Evolutionary conservation across 92 coral and sea anemone genomes (phyloP).

Genomic region (Parazoanthus darwini): DNA sequence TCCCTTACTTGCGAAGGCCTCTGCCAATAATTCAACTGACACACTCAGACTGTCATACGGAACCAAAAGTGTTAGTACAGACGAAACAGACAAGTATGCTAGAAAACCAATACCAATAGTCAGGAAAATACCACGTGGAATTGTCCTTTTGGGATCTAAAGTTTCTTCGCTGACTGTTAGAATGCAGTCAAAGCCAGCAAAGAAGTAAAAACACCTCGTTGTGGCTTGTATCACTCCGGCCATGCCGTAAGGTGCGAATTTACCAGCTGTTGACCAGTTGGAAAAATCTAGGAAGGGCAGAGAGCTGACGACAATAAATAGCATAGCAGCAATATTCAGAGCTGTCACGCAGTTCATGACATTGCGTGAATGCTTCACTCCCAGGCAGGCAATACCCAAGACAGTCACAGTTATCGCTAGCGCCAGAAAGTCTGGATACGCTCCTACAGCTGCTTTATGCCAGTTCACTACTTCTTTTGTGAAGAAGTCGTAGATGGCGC

Average conservation of each 20-base stretch:
- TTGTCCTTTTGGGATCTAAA: conserved; percentile 56
- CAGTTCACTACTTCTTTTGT: conserved; percentile 56
- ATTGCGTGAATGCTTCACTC: conserved; percentile 64
- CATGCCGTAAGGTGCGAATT: conserved; percentile 77
- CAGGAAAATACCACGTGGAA: conserved; percentile 64
- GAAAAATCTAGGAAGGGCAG: conserved; percentile 54
- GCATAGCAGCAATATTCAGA: conserved; percentile 46
- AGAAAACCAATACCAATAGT: conserved; percentile 48
- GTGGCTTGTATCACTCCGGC: conserved; percentile 68
- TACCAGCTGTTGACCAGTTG: conserved; percentile 71
- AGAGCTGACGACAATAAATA: conserved; percentile 64
- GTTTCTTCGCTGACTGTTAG: conserved; percentile 81
- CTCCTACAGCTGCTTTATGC: conserved; percentile 35
- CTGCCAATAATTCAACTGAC: conserved; percentile 60
- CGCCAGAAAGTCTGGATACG: conserved; percentile 71
- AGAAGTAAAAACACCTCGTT: conserved; percentile 68
- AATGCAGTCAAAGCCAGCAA: conserved; percentile 75
- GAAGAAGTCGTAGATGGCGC: conserved; percentile 48
- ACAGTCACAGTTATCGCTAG: conserved; percentile 59
- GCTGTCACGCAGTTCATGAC: conserved; percentile 54
- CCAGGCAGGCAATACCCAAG: conserved; percentile 58
- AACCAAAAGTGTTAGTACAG: conserved; percentile 69
- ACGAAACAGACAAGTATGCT: conserved; percentile 54
- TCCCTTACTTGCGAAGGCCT: conserved; percentile 61
- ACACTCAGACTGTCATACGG: conserved; percentile 53